phyloP scores from a whole-genome alignment of 2,797 vertebrate species.

The Bryconaethiops microstoma region DNA sequence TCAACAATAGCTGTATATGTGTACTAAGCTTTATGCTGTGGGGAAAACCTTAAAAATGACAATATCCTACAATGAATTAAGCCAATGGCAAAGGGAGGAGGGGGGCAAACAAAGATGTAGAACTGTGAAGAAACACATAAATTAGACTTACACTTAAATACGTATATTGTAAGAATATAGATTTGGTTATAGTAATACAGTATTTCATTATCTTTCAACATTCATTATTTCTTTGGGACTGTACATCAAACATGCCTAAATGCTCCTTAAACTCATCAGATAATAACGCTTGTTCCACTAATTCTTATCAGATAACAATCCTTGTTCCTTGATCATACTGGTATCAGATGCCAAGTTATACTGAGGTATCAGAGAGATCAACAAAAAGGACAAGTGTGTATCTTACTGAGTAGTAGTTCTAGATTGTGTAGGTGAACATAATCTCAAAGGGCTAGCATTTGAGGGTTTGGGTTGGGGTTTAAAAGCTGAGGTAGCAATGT shows the following conservation, averaged over 20 bases:
- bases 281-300: conserved; percentile 25
- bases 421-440: conserved; percentile 34
- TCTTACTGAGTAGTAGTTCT: conserved; percentile 20
- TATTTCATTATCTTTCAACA: conserved; percentile 57
- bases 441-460: conserved; percentile 55
- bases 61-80: conserved; percentile 39
- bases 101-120: conserved; percentile 14
- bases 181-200: conserved; percentile 63
- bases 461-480: conserved; percentile 52
- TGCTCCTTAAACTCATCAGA: conserved; percentile 22
- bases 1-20: conserved; percentile 47
- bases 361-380: conserved; percentile 1
- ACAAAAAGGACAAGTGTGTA: background rate
- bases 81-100: background rate
- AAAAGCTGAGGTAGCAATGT: conserved; percentile 59
- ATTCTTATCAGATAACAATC: conserved; percentile 22
- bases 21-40: conserved; percentile 27
- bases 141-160: conserved; percentile 60
- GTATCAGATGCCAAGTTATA: conserved; percentile 6
- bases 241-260: conserved; percentile 51
- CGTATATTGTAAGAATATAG: conserved; percentile 61
- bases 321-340: conserved; percentile 16
- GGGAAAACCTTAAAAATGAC: conserved; percentile 20
- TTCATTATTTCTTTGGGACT: conserved; percentile 62
- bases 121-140: conserved; percentile 51